Evolutionary conservation across 2,888 invertebrate species (phyloP).

Genomic region (Eristalis intricaria): DNA sequence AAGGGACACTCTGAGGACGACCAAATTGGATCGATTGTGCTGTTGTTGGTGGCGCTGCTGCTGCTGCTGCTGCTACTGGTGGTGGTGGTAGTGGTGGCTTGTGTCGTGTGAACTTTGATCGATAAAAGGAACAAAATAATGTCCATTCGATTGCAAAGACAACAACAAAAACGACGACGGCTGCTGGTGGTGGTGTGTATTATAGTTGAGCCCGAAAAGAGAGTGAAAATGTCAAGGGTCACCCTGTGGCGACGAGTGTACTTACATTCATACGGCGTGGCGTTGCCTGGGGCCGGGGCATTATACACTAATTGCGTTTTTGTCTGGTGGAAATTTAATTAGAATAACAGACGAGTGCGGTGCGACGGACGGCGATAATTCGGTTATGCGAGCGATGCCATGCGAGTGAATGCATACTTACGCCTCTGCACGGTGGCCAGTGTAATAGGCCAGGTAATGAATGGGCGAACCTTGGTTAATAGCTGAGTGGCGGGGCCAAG

Average conservation of each 20-base stretch:
- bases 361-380: constrained; percentile 36
- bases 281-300: constrained; percentile 4
- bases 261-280: neutral
- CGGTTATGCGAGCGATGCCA: constrained; percentile 26
- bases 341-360: constrained; percentile 16
- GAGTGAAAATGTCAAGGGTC: constrained; percentile 58
- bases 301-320: constrained; percentile 56
- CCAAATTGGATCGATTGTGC: constrained; percentile 63
- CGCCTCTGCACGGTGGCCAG: neutral
- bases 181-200: neutral
- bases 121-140: constrained; percentile 34
- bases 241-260: constrained; percentile 20
- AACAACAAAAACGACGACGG: neutral
- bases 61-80: neutral
- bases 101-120: constrained; percentile 46
- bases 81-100: neutral
- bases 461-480: neutral
- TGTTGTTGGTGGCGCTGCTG: neutral
- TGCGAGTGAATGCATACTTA: neutral
- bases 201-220: neutral
- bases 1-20: constrained; percentile 35
- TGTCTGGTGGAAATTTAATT: constrained; percentile 66
- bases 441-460: constrained; percentile 19
- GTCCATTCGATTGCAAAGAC: constrained; percentile 44
- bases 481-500: neutral